These are phyloP conservation scores for Hyaena hyaena DNA, from an alignment of 2,113 vertebrate species.

Conservation along the genomic window DNA sequence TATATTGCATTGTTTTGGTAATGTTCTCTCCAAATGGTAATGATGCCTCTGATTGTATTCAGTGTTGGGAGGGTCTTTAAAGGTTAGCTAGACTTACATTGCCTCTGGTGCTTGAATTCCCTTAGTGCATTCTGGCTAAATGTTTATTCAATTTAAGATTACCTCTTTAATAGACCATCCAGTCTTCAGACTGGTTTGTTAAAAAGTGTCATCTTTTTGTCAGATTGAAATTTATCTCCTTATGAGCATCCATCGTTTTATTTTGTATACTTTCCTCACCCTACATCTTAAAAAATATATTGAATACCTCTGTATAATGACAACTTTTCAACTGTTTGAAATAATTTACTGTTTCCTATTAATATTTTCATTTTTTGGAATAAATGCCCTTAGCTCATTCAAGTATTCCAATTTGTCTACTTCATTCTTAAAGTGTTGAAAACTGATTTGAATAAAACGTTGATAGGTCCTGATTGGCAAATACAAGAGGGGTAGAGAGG, in stretches of 20 bases:
- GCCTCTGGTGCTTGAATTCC: neutral
- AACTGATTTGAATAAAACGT: neutral
- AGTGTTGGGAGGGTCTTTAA: neutral
- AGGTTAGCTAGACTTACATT: neutral
- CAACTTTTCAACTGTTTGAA: neutral
- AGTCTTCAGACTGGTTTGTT: neutral
- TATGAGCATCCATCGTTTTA: neutral
- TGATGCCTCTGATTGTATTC: neutral
- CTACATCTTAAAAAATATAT: neutral
- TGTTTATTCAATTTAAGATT: neutral
- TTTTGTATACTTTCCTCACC: neutral
- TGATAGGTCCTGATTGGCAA: neutral
- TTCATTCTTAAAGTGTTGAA: neutral
- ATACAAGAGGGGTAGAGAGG: neutral
- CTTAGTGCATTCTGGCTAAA: neutral
- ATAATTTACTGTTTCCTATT: neutral
- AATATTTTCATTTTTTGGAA: slow-evolving; percentile 7
- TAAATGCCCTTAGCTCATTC: neutral
- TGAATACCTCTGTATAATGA: neutral
- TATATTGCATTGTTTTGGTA: neutral
- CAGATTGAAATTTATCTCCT: neutral
- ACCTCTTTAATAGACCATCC: neutral
- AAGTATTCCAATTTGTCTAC: neutral
- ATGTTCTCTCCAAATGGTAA: neutral
- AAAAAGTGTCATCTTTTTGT: neutral